phyloP scores from a whole-genome alignment of 2,113 vertebrate species.

The Phylloscopus trochilus region DNA sequence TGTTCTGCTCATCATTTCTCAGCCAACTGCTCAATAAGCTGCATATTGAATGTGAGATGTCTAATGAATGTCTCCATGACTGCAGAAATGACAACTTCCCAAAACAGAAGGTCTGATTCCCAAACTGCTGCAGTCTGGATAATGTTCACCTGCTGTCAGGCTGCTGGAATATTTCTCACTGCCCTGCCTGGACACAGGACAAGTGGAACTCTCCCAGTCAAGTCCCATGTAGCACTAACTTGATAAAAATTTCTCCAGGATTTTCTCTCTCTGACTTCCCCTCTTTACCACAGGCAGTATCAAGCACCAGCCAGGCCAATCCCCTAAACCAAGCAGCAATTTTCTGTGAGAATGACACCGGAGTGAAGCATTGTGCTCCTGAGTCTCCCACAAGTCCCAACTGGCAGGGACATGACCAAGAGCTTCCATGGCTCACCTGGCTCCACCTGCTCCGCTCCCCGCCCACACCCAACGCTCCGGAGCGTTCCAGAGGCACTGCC shows the following conservation, averaged over 20 bases:
- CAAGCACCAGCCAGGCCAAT: neutral
- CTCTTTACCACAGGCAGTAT: rapidly evolving
- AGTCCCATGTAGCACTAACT: neutral
- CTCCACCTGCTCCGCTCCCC: neutral
- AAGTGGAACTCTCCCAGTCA: neutral
- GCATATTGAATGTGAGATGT: neutral
- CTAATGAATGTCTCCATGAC: neutral
- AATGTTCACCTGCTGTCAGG: neutral
- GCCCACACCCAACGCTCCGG: neutral
- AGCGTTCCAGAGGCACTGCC: neutral
- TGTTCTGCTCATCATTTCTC: neutral
- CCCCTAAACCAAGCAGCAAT: neutral
- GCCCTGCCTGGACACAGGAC: neutral
- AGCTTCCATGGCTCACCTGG: neutral
- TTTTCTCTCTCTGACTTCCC: neutral
- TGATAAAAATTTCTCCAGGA: rapidly evolving
- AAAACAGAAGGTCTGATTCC: neutral
- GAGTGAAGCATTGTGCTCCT: neutral
- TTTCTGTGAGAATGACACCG: neutral
- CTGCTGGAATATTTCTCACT: neutral
- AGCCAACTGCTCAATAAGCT: neutral
- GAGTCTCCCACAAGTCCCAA: neutral
- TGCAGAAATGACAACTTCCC: neutral
- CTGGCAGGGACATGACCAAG: neutral
- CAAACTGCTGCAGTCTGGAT: neutral